These are phyloP conservation scores for Agapostemon virescens DNA, from an alignment of 2,888 invertebrate species.

Conservation along the genomic window DNA sequence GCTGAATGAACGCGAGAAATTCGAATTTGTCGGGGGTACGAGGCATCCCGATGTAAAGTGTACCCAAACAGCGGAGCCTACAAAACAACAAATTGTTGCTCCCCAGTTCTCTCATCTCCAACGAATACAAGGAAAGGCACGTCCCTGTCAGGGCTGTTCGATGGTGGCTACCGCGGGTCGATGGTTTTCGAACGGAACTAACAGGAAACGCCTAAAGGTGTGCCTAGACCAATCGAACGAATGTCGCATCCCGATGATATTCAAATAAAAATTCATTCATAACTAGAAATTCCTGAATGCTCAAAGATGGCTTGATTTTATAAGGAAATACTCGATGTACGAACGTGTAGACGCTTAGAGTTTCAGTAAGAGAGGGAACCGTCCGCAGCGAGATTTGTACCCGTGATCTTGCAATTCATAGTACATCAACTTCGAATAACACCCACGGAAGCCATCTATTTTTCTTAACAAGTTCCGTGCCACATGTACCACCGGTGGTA, in stretches of 20 bases:
- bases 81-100: constrained; percentile 27
- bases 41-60: background rate
- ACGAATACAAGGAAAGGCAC: background rate
- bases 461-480: too few species aligned
- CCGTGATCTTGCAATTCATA: background rate
- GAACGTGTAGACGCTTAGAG: too few species aligned
- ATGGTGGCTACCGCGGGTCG: constrained; percentile 1
- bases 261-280: background rate
- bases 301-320: background rate
- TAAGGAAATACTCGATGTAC: background rate
- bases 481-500: too few species aligned
- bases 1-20: background rate
- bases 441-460: background rate
- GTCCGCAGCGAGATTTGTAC: too few species aligned
- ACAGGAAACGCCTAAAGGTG: constrained; percentile 13
- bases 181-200: constrained; percentile 16
- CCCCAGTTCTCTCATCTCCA: background rate
- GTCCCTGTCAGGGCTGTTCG: constrained; percentile 14
- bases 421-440: background rate
- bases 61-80: background rate
- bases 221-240: background rate
- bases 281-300: background rate
- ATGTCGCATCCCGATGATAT: background rate
- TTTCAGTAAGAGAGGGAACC: too few species aligned
- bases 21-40: background rate